These are phyloP conservation scores for Amphimedon queenslandica DNA, from an alignment of 37 sponge, comb jelly and placozoan genomes.

Conservation along the genomic window DNA sequence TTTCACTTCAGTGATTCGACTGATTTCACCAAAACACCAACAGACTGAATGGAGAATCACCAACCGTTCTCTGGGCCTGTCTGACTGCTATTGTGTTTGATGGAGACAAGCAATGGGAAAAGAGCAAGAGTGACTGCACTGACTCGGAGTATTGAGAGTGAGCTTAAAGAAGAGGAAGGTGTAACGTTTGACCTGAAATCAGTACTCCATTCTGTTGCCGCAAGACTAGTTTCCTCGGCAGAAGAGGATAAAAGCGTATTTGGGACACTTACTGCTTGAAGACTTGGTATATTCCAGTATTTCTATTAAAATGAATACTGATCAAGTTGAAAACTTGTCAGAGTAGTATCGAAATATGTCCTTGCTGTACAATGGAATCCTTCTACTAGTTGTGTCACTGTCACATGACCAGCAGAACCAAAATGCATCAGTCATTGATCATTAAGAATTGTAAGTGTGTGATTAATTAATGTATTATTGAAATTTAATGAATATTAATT, in stretches of 20 bases:
- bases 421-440: constrained; percentile 13
- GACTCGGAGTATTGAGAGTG: not conserved
- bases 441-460: constrained; percentile 46
- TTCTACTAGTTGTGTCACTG: not conserved
- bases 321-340: constrained; percentile 11
- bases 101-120: too few relatives aligned
- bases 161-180: constrained; percentile 1
- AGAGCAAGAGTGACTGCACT: too few relatives aligned
- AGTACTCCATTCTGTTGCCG: not conserved
- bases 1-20: too few relatives aligned
- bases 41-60: too few relatives aligned
- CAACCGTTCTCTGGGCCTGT: too few relatives aligned
- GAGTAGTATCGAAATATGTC: constrained; percentile 3
- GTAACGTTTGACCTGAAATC: constrained; percentile 20
- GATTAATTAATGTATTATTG: too few relatives aligned
- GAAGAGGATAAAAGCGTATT: constrained; percentile 33
- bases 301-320: constrained; percentile 5
- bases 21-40: too few relatives aligned
- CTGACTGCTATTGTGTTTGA: too few relatives aligned
- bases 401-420: constrained; percentile 11
- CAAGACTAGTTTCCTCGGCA: too few relatives aligned
- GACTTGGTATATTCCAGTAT: not conserved
- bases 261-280: constrained; percentile 22
- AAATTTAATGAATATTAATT: not conserved
- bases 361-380: constrained; percentile 10